Percentiles rank a stretch among this genome's conserved stretches.
phyloP scores from a whole-genome alignment of 2,888 invertebrate genomes.

The Cyaniris semiargus region DNA sequence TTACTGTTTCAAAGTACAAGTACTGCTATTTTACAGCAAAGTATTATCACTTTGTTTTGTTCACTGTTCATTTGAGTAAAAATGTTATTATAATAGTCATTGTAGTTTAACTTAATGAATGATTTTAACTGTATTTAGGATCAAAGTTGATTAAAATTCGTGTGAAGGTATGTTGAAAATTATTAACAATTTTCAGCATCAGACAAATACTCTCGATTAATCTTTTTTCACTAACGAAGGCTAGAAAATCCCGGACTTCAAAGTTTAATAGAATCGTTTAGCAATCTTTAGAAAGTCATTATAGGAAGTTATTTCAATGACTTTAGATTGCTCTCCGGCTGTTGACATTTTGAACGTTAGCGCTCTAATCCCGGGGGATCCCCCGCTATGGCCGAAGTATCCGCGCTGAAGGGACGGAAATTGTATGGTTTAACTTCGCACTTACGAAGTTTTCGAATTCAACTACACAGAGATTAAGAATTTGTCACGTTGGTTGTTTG shows the following conservation, averaged over 20 bases:
- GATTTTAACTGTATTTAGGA: not conserved
- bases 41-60: no score
- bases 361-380: not conserved
- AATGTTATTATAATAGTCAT: no score
- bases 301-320: conserved; percentile 19
- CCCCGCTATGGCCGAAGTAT: not conserved
- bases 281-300: conserved; percentile 1
- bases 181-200: not conserved
- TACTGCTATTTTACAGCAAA: no score
- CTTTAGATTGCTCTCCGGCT: not conserved
- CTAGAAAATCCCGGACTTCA: not conserved
- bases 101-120: no score
- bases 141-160: not conserved
- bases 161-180: not conserved
- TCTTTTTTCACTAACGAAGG: not conserved
- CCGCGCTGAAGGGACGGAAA: not conserved
- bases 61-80: no score
- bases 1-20: no score
- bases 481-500: not conserved
- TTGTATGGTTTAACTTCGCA: conserved; percentile 13
- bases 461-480: not conserved
- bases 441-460: not conserved
- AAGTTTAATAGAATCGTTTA: conserved; percentile 2
- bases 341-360: conserved; percentile 11
- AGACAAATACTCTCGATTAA: not conserved